These are phyloP conservation scores for Melieria crassipennis DNA, from an alignment of 2,888 invertebrate genomes.

Conservation along the genomic window DNA sequence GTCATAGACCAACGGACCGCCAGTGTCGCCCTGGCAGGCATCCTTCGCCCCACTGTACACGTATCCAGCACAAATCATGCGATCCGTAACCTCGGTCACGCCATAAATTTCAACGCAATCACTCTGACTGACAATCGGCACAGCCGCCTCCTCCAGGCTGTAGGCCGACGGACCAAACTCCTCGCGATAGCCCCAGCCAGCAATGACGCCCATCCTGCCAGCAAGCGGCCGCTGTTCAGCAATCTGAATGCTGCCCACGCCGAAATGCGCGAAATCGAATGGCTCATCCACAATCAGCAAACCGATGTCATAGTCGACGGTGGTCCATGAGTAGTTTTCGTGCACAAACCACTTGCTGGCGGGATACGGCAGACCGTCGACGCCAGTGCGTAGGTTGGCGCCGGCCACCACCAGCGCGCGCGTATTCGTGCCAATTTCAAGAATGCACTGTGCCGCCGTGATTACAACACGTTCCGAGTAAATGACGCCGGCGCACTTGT, in stretches of 20 bases:
- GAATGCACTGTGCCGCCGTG: slow-evolving; percentile 60
- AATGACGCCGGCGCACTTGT: slow-evolving; percentile 59
- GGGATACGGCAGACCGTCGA: slow-evolving; percentile 53
- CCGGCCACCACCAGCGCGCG: slow-evolving; percentile 52
- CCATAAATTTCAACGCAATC: slow-evolving; percentile 50
- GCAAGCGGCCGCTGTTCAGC: slow-evolving; percentile 47
- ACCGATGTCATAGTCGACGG: slow-evolving; percentile 67
- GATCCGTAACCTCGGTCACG: slow-evolving; percentile 44
- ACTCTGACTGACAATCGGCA: slow-evolving; percentile 51
- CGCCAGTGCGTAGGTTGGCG: slow-evolving; percentile 52
- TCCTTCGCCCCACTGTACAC: slow-evolving; percentile 55
- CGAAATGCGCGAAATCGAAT: slow-evolving; percentile 62
- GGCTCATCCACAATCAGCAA: slow-evolving; percentile 67
- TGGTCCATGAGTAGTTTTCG: slow-evolving; percentile 47
- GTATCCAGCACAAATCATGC: slow-evolving; percentile 59
- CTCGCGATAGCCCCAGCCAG: slow-evolving; percentile 61
- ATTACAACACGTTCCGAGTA: slow-evolving; percentile 50
- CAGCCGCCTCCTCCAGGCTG: slow-evolving; percentile 65
- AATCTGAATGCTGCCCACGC: slow-evolving; percentile 61
- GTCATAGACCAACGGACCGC: slow-evolving; percentile 59
- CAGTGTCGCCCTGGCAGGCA: slow-evolving; percentile 64
- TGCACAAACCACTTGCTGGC: slow-evolving; percentile 52
- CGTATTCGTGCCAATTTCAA: slow-evolving; percentile 37
- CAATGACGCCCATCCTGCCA: slow-evolving; percentile 48
- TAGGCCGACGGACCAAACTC: slow-evolving; percentile 50